Conservation (phyloP, 2,113 vertebrate species). For the Scomber scombrus region DNA sequence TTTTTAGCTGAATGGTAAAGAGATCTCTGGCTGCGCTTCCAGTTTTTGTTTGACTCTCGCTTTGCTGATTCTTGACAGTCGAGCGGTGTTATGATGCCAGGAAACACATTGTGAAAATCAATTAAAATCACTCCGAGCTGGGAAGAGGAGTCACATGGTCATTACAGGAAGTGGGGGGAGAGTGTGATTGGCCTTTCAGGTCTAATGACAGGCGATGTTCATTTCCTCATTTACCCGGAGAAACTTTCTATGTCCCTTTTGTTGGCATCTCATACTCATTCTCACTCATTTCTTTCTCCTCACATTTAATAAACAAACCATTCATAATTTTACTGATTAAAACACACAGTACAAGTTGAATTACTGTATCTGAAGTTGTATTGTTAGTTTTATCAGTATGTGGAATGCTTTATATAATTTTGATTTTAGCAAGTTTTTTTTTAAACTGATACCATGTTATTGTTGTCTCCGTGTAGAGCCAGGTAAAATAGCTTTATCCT, state of each 20-base stretch:
- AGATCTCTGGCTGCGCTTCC: background rate
- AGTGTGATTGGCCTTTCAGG: slow-evolving; percentile 25
- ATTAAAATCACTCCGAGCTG: slow-evolving; percentile 46
- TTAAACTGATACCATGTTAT: too few relatives aligned
- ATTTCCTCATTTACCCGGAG: background rate
- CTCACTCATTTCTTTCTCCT: too few relatives aligned
- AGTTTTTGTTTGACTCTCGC: slow-evolving; percentile 9
- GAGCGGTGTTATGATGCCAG: slow-evolving; percentile 59
- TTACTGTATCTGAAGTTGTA: too few relatives aligned
- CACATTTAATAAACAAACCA: too few relatives aligned
- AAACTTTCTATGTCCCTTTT: background rate
- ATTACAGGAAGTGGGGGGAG: slow-evolving; percentile 38
- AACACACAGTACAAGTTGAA: too few relatives aligned
- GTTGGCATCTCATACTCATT: background rate
- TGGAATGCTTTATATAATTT: too few relatives aligned
- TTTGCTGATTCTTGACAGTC: slow-evolving; percentile 10
- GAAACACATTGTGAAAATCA: slow-evolving; percentile 65
- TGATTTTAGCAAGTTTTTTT: too few relatives aligned
- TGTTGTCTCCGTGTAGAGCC: too few relatives aligned
- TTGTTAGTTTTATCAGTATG: too few relatives aligned
- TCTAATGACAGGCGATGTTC: background rate
- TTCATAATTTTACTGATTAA: too few relatives aligned
- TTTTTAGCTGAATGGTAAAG: background rate
- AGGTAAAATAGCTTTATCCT: too few relatives aligned
- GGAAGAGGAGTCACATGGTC: slow-evolving; percentile 37